These are phyloP conservation scores for Acanthosepion pharaonis DNA, from an alignment of 2,888 invertebrate genomes.

Conservation along the genomic window DNA sequence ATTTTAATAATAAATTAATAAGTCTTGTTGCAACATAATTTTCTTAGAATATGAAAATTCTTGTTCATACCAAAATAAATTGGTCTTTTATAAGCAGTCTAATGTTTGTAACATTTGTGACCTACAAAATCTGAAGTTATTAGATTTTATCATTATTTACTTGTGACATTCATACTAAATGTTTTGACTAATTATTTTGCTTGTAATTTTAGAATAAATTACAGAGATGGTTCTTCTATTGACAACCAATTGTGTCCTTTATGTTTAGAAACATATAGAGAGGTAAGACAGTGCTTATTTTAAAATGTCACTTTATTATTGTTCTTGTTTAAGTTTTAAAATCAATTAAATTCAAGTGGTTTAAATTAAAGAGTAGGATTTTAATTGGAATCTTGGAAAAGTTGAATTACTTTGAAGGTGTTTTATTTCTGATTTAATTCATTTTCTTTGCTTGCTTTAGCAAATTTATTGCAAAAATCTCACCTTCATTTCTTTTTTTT, in stretches of 20 bases:
- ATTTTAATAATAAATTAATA: no score
- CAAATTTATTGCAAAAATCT: no score
- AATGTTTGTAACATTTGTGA: neutral
- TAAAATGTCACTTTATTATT: neutral
- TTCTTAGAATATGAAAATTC: no score
- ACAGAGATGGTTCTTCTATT: neutral
- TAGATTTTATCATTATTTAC: neutral
- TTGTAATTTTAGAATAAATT: neutral
- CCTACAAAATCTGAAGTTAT: neutral
- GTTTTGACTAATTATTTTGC: neutral
- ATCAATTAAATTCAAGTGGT: no score
- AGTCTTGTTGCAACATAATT: no score
- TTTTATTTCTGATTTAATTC: no score
- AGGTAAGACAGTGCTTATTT: neutral
- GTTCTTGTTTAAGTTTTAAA: neutral
- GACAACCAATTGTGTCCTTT: slow-evolving; percentile 8
- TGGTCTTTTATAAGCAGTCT: neutral
- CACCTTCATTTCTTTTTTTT: no score
- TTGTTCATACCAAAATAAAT: neutral
- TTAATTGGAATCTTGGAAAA: no score
- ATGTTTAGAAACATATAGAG: slow-evolving; percentile 36
- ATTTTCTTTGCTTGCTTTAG: no score
- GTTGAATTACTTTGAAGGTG: no score
- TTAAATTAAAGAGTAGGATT: no score
- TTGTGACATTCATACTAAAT: no score